Conservation (phyloP, 2,888 invertebrate species). For the Boloria selene region DNA sequence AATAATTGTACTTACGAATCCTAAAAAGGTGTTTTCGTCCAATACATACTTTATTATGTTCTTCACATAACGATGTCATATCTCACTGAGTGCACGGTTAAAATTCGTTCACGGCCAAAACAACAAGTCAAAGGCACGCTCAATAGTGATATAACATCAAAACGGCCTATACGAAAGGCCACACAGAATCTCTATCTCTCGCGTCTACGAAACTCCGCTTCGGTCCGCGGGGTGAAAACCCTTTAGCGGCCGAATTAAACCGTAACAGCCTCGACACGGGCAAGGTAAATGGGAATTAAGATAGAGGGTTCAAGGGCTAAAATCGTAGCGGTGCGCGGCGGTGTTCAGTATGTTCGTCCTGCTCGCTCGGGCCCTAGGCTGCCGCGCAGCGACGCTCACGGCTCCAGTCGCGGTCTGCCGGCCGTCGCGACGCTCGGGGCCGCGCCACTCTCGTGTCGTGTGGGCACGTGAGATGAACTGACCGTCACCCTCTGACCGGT, state of each 20-base stretch:
- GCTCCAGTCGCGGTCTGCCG: constrained; percentile 81
- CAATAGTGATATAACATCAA: constrained; percentile 77
- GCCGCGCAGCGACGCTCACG: constrained; percentile 70
- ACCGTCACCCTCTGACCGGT: constrained; percentile 40
- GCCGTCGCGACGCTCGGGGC: constrained; percentile 81
- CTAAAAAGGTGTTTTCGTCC: neutral
- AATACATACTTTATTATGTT: neutral
- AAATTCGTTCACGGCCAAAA: constrained; percentile 73
- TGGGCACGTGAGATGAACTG: constrained; percentile 67
- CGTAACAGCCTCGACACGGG: constrained; percentile 62
- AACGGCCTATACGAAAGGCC: constrained; percentile 70
- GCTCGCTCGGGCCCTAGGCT: constrained; percentile 77
- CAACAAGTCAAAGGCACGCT: constrained; percentile 69
- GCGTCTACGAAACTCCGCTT: constrained; percentile 65
- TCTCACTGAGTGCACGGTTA: constrained; percentile 57
- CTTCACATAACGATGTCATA: constrained; percentile 21
- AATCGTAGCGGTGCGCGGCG: constrained; percentile 64
- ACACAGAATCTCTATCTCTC: constrained; percentile 77
- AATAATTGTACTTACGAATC: constrained; percentile 1
- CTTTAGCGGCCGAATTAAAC: constrained; percentile 69
- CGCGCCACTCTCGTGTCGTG: constrained; percentile 64
- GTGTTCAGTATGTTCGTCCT: constrained; percentile 69
- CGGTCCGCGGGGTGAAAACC: constrained; percentile 75
- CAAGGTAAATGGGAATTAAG: constrained; percentile 74
- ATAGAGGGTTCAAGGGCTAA: constrained; percentile 75